A percentile compares a stretch with the other conserved stretches of the same genome.
Evolutionary conservation across 2,888 invertebrate species (phyloP).

Genomic region (Abscondita cerata): DNA sequence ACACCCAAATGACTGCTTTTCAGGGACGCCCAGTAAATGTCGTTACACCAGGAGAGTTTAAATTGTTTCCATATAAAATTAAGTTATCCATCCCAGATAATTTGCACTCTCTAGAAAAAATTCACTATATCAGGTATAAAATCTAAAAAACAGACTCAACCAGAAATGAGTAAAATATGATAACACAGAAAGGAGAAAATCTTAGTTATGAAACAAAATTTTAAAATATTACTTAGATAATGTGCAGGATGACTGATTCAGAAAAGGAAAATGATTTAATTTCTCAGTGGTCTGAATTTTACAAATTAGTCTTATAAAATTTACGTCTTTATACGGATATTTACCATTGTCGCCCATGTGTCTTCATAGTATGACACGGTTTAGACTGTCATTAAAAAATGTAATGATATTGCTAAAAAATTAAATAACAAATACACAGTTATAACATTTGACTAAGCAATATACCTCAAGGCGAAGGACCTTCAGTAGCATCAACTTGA

Average conservation of each 20-base stretch:
- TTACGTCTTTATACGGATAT: not conserved
- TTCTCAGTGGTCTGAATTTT: conserved; percentile 10
- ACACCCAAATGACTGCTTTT: conserved; percentile 35
- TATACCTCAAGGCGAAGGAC: conserved; percentile 37
- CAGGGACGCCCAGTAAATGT: conserved; percentile 22
- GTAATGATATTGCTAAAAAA: not conserved
- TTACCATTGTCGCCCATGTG: conserved; percentile 11
- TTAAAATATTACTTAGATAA: not conserved
- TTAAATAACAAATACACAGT: conserved; percentile 23
- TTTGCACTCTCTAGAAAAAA: not conserved
- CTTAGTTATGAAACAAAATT: not conserved
- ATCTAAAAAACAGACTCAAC: not conserved
- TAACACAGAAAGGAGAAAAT: not conserved
- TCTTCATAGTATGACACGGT: conserved; percentile 31
- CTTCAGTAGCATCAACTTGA: conserved; percentile 28
- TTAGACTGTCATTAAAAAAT: conserved; percentile 14
- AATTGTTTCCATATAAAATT: conserved; percentile 1
- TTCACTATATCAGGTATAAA: not conserved
- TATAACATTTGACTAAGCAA: conserved; percentile 36
- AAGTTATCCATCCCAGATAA: conserved; percentile 5
- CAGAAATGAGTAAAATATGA: not conserved
- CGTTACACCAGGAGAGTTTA: not conserved
- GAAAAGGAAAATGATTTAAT: not conserved
- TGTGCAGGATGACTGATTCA: not conserved
- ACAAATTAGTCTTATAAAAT: not conserved